Percentiles rank a stretch among this genome's conserved stretches.
Evolutionary conservation across 2,888 invertebrate species (phyloP).

Genomic region (Sericinus montela): DNA sequence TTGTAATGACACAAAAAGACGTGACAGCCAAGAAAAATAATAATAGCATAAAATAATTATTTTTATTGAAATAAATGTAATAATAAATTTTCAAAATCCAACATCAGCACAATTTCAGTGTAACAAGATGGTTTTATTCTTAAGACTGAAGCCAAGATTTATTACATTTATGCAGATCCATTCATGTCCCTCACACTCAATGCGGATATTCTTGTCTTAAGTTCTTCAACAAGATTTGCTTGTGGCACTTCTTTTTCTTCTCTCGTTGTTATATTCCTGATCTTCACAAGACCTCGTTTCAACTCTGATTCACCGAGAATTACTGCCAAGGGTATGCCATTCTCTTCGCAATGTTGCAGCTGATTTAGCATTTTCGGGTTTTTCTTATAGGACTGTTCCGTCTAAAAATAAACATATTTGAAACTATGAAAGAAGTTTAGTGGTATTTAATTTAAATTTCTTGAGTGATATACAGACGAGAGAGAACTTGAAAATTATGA

Average conservation of each 20-base stretch:
- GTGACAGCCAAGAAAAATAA: too few species aligned
- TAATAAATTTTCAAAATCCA: too few species aligned
- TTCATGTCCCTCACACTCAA: constrained; percentile 44
- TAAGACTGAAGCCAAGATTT: not conserved
- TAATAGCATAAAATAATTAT: too few species aligned
- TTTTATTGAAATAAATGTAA: too few species aligned
- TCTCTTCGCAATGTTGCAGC: constrained; percentile 97
- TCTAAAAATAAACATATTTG: constrained; percentile 60
- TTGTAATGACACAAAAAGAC: too few species aligned
- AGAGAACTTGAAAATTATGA: too few species aligned
- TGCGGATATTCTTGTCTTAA: constrained; percentile 43
- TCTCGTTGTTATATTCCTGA: constrained; percentile 78
- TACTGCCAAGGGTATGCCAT: constrained; percentile 92
- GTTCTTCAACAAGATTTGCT: constrained; percentile 51
- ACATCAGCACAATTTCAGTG: too few species aligned
- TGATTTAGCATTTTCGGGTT: constrained; percentile 97
- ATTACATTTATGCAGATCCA: constrained; percentile 29
- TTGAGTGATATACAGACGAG: too few species aligned
- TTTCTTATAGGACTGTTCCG: constrained; percentile 97
- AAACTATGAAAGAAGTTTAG: too few species aligned
- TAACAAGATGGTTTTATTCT: too few species aligned
- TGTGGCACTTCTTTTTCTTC: constrained; percentile 61
- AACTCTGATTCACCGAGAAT: constrained; percentile 96
- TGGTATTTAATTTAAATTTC: too few species aligned
- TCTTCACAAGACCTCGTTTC: constrained; percentile 91